Base-by-base conservation (phyloP, 2,888 invertebrate genomes). In the Phyllotreta cruciferae region DNA sequence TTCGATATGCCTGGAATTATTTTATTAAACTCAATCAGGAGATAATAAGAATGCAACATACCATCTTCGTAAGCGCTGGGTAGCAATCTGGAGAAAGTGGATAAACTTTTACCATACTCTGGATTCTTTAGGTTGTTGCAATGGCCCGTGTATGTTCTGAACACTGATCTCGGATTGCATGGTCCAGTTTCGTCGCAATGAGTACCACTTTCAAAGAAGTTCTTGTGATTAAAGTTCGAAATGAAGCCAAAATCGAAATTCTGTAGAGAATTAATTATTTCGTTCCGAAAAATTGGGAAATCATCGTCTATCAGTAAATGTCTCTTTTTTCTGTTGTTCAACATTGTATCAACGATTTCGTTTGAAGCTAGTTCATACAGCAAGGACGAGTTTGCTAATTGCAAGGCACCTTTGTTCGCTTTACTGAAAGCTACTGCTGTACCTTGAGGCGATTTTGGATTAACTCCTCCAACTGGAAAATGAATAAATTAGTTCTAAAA, bases 381-480 rank as follows among this genome's bases (percentile, higher is more conserved):
- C 7, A 94, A 84, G 0, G 95, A 96, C 0, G 91, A 90, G 75
- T 96, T 96, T 7, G 94, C 93, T 24, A 94, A 81, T 63, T 90
- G 85, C 7, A 95, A 80, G 0, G 96, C 93, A 73, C 92, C 90
- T 76, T 88, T 87, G 79, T 92, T 95, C 14, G 95, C 94, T 75
- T 94, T 94, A 62, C 93, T 93, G 81, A 95, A 94, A 0, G 94
- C 93, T 0, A 94, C 94, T 0, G 94, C 94, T 0, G 90, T 93
- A 1, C 95, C 94, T 9, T 90, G 88, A 0, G 94, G 90, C 0
- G 94, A 93, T 74, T 91, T 92, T 0, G 94, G 92, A 77, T 94
- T 94, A 0, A 92, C 91, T 71, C 91, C 91, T 66, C 90, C 90
- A 77, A 87, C 92, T 90, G 71, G 7, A 78, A 79, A n/a, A 9